Evolutionary conservation across 2,113 vertebrate genomes (phyloP).

Genomic region (Nerophis lumbriciformis): DNA sequence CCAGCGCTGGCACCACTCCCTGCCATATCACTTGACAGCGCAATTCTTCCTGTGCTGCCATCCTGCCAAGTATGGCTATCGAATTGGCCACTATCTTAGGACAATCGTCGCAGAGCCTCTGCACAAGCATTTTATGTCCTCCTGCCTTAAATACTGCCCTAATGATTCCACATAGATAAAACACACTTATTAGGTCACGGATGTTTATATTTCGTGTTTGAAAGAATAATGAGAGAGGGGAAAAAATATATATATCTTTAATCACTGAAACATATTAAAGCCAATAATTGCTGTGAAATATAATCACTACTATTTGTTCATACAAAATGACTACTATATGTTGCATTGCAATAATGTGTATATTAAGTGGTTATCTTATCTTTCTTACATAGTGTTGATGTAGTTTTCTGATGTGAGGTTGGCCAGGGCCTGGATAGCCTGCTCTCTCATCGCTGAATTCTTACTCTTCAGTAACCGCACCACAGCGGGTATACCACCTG

Average conservation of each 20-base stretch:
- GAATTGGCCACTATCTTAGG: slow-evolving; percentile 68
- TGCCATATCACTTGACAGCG: slow-evolving; percentile 58
- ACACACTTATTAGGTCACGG: neutral
- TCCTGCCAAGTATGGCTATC: slow-evolving; percentile 72
- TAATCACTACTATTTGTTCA: neutral
- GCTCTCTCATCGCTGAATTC: slow-evolving; percentile 70
- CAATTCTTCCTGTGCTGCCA: slow-evolving; percentile 76
- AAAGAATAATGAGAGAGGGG: neutral
- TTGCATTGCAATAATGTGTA: neutral
- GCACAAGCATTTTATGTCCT: slow-evolving; percentile 73
- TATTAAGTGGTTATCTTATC: neutral
- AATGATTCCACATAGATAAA: slow-evolving; percentile 21
- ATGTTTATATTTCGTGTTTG: neutral
- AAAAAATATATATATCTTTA: neutral
- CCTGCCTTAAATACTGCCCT: slow-evolving; percentile 77
- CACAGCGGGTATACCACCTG: slow-evolving; percentile 74
- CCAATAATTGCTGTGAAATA: neutral
- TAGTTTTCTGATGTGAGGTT: slow-evolving; percentile 73
- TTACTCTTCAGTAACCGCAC: slow-evolving; percentile 75
- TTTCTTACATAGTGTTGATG: slow-evolving; percentile 76
- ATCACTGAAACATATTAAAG: neutral
- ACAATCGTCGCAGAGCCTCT: slow-evolving; percentile 59
- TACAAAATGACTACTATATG: neutral
- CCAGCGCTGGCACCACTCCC: slow-evolving; percentile 64
- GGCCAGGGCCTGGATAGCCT: slow-evolving; percentile 75